Base-by-base conservation (phyloP, 2,888 invertebrate genomes). In the Argynnis bischoffii region DNA sequence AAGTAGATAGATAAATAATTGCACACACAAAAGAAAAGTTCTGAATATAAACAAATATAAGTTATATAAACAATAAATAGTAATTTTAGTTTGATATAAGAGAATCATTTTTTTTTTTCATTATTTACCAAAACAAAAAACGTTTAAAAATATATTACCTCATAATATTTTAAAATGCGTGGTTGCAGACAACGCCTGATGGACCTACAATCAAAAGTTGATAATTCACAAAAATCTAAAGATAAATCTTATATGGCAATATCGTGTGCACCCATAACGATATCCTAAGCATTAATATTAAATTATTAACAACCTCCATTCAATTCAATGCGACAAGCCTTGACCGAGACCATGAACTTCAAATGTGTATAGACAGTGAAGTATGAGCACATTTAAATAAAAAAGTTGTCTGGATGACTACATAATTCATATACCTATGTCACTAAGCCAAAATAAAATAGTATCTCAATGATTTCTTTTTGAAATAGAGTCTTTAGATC, bases 321-420 rank as follows among this genome's bases (percentile, higher is more conserved):
- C 31, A 53, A 64, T 64, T 53, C 61, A 60, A 63, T 26, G 48
- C 53, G 59, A 54, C 55, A 55, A 48, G 54, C 63, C 63, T 69
- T 61, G 63, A 61, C 55, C 48, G 64, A 48, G 55, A 63, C 66
- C 69, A 41, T 66, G 69, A 69, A 55, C 66, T 71, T 55, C n/a
- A 15, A 21, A 15, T 50, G 18, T 35, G 50, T 21, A 59, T 59
- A 48, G 14, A 16, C 15, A 26, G 18, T 51, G 15, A 50, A 35
- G 31, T 31, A 31, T 50, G n/a, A 60, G 48, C 47, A 59, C 48
- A 15, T 59, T 47, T 31, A 50, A 60, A 57, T 35, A 47, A 48
- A 50, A 35, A 6, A 16, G 8, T 35, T n/a, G 35, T 31, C 50
- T 50, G 6, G 6, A 26, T n/a, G 21, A 59, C 31, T 48, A 16